Evolutionary conservation across 2,113 vertebrate genomes (phyloP), one percentile per base, ranked within the genome.

Genomic region (Ancistrus triradiatus): DNA sequence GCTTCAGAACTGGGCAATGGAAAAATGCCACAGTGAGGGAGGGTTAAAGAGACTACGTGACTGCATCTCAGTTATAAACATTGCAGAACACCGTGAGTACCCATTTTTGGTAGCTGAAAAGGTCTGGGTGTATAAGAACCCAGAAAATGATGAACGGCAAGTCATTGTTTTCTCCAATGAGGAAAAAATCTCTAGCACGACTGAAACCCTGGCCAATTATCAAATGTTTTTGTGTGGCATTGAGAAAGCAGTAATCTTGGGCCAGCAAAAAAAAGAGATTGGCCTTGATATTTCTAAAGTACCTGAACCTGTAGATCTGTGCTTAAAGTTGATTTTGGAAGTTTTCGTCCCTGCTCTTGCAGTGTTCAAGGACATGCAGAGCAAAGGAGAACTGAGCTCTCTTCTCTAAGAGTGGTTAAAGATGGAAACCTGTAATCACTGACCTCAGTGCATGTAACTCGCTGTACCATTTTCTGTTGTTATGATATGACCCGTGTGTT

Each of bases 171-270:
- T 25, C 35, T 24, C 21, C 24, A 13, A 40, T 25, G n/a, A 43
- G 2, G 10, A 19, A 13, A 57, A 38, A 7, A 42, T 3, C 38
- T 4, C 13, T 6, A 2, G 2, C 3, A n/a, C 6, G 6, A 15
- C 8, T 11, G 24, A 2, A 38, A 43, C 2, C 5, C 6, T 43
- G 8, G 1, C 18, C 11, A n/a, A 58, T 58, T 58, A 58, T 43
- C 21, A 43, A 7, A 58, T 58, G 55, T 58, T 38, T 38, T 37
- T 58, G 21, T 17, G 37, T 27, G 38, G 38, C 7, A 28, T 58
- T 58, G 1, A 43, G 3, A 58, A 43, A 58, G 9, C 55, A 17
- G 7, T 42, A 9, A 4, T 55, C 10, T 11, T 55, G 17, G 6
- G 15, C 7, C 19, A n/a, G 19, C 6, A 22, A 21, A 37, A 40